Base-by-base conservation (phyloP, 2,797 vertebrate genomes). In the Coilia nasus region DNA sequence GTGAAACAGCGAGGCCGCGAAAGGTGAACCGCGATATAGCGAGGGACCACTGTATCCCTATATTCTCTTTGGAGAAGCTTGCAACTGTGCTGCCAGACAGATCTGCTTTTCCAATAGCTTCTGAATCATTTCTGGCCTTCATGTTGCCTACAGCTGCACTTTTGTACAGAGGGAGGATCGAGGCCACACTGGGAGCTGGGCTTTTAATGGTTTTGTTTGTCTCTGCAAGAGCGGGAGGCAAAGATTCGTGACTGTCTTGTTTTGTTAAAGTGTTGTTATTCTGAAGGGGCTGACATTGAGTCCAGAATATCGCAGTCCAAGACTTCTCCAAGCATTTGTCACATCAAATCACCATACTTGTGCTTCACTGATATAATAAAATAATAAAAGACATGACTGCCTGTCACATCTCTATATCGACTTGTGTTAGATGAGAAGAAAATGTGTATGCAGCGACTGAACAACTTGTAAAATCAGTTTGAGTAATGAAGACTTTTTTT, bases 291-390 rank as follows among this genome's bases (percentile, higher is more conserved):
- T 19, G 35, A 41, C 31, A 15, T 15, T 19, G 28, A 17, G 4
- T 41, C 15, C 31, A 78, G 71, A 78, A 78, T 78, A 19, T 41
- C 35, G 9, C 7, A 41, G 71, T 78, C 31, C 19, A n/a, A n/a
- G n/a, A 31, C 71, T 17, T 78, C 31, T 41, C 35, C 17, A 41
- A 78, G 71, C 71, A 78, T 78, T 78, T 78, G 71, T 78, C 71
- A 78, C 71, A 78, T 78, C 71, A 44, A 41, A 78, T 78, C 71
- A 78, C 35, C 2, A 19, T 44, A 78, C 31, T 25, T 15, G 28
- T 15, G 28, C 64, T 35, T 78, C 31, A 21, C 15, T 41, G 23
- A 64, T 57, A 25, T 1, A 25, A 64, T 23, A 25, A 64, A n/a
- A 60, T 14, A 17, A 67, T 28, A 17, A 15, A 78, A 78, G 41